Base-by-base conservation (phyloP, 92 coral and sea anemone species). In the Phenganax stokvisi region DNA sequence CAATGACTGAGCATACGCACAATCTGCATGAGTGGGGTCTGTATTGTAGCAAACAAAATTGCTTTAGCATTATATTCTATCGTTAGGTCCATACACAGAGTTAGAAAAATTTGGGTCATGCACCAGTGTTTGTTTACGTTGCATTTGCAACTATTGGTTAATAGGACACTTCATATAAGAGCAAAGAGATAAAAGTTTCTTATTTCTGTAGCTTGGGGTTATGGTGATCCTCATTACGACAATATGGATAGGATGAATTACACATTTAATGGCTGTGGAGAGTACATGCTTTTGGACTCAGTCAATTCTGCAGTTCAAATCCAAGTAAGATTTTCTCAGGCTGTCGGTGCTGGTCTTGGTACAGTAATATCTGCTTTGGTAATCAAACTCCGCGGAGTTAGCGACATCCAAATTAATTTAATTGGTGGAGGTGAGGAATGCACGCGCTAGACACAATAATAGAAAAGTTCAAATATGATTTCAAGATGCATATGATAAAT, bases 191-290 rank as follows among this genome's bases (percentile, higher is more conserved):
- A 65, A 17, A 65, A 65, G 10, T 12, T 20, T 2, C 3, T 0
- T 12, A 0, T 51, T 54, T 37, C 17, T 75, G 27, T 31, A 75
- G 80, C 63, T 29, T 54, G 80, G 80, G 80, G 63, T 13, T 75
- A 16, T 75, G 80, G 80, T 17, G 80, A 75, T 29, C 80, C 80
- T 56, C 80, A 75, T 57, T 75, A 75, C 67, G n/a, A 30, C 44
- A 75, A 75, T 44, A 54, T 75, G 64, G 80, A 75, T 15, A 10
- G 64, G 10, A 75, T 75, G 80, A 56, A 75, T 25, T 75, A 75
- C 64, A 75, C 80, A 6, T 75, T 75, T 29, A 75, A 75, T 75
- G 80, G 80, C 10, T 75, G 80, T 75, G 80, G 80, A 8, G 51
- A 75, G 9, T 75, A 54, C 64, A 57, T 56, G 80, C 56, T 75